Percentiles rank a stretch among this genome's conserved stretches.
Conservation (phyloP, 2,113 vertebrate species). For the Tachysurus fulvidraco region DNA sequence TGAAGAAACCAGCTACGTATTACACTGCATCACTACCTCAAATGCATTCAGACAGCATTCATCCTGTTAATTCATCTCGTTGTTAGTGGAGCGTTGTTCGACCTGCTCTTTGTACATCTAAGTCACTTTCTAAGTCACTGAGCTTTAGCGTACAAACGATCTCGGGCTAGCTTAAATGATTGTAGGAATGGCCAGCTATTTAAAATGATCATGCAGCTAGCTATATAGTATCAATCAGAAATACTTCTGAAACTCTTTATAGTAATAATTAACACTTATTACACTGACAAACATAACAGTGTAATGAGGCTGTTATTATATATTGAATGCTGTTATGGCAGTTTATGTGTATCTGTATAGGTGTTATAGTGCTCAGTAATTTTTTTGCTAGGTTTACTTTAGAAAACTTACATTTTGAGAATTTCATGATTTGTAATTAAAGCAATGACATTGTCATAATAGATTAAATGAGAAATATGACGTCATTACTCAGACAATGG, state of each 20-base stretch:
- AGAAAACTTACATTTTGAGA: background rate
- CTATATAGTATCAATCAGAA: too few species aligned
- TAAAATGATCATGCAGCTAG: background rate
- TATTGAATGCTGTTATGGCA: background rate
- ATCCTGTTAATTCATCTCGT: background rate
- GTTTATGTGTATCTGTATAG: background rate
- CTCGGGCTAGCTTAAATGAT: background rate
- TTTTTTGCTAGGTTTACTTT: background rate
- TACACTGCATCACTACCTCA: background rate
- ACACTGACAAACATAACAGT: background rate
- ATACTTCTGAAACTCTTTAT: background rate
- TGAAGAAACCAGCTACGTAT: background rate
- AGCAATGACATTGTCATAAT: background rate
- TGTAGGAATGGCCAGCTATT: background rate
- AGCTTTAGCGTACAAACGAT: background rate
- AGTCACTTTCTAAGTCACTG: background rate
- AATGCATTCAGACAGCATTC: background rate
- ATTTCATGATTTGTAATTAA: background rate
- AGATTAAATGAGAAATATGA: background rate
- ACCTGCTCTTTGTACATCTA: background rate
- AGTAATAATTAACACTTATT: background rate
- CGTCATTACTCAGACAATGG: background rate
- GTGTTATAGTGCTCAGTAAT: background rate
- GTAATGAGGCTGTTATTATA: background rate
- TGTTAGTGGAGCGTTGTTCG: background rate